Conservation (phyloP, 2,888 invertebrate species). For the Aphelenchoides bicaudatus region DNA sequence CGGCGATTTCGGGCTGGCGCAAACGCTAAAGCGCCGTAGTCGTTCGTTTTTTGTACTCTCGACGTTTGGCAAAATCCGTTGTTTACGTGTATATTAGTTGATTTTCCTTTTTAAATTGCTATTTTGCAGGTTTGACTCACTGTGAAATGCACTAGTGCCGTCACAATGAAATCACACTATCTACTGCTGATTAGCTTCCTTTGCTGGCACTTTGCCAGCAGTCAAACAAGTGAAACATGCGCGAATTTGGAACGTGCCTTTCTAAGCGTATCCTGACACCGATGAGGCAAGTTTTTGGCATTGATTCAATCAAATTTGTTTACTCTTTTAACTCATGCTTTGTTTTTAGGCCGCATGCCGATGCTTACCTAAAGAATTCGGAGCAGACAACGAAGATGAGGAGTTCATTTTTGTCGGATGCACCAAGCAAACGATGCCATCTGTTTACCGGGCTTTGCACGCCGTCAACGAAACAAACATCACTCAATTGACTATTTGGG, state of each 20-base stretch:
- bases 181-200: neutral
- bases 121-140: no score
- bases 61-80: no score
- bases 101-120: neutral
- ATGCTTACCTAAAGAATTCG: slow-evolving; percentile 22
- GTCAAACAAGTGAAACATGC: neutral
- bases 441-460: slow-evolving; percentile 39
- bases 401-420: slow-evolving; percentile 41
- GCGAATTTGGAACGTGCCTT: slow-evolving; percentile 2
- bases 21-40: no score
- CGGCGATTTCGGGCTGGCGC: no score
- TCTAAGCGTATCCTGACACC: slow-evolving; percentile 3
- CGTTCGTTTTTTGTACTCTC: no score
- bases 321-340: neutral
- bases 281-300: slow-evolving; percentile 4
- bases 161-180: slow-evolving; percentile 1
- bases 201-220: neutral
- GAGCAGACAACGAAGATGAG: slow-evolving; percentile 11
- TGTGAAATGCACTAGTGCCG: neutral
- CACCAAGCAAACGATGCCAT: slow-evolving; percentile 39
- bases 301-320: neutral
- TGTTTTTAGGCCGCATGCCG: slow-evolving; percentile 22
- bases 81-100: neutral
- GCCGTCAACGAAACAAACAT: slow-evolving; percentile 45
- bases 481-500: slow-evolving; percentile 44